Conservation (phyloP, 2,113 vertebrate species). For the rat (Rattus norvegicus) region GRCr8 NC_086020.1:42292001-42292500, state of each 20-base stretch:
- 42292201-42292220: neutral
- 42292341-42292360: neutral
- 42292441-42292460: neutral
- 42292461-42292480: neutral
- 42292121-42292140: neutral
- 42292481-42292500: neutral
- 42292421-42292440: neutral
- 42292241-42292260: neutral
- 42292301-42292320: neutral
- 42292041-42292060: neutral
- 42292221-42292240: neutral
- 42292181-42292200: neutral
- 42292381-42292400: slow-evolving; percentile 5
- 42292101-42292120: neutral
- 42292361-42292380: neutral
- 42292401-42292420: neutral
- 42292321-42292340: neutral
- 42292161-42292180: neutral
- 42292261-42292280: neutral
- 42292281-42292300: neutral
- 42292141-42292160: neutral
- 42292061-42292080: neutral
- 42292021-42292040: too few species aligned
- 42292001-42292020: too few species aligned
- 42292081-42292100: neutral